Base-by-base conservation (phyloP, 2,797 vertebrate genomes). In the Scolopax rusticola region DNA sequence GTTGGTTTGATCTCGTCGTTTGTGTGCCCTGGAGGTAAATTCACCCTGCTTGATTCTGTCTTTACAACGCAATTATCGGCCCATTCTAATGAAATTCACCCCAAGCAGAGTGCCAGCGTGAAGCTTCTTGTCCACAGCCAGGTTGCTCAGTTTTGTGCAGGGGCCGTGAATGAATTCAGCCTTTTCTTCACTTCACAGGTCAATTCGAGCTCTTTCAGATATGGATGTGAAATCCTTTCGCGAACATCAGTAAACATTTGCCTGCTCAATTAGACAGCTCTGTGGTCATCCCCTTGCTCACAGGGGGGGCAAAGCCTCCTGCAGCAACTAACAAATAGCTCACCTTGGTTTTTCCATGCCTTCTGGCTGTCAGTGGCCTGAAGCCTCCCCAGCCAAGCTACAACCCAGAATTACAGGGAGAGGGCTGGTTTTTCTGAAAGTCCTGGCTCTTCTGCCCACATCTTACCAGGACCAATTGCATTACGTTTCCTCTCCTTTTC, bases 211-310 rank as follows among this genome's bases (percentile, higher is more conserved):
- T 84, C 84, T 59, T 59, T 41, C 70, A 81, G 51, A 43, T 28
- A 60, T 4, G 65, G 25, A 60, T 36, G 77, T 18, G 74, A 92
- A 95, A 95, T 56, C 84, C 36, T 60, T 75, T 56, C 25, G 48
- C 0, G 2, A 91, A 40, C 84, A 65, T 64, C 61, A 33, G 73
- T 30, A 65, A 87, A 74, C 65, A 68, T 51, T 33, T 84, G 40
- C 61, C 77, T 82, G 84, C 84, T 68, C 90, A 89, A 90, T 89
- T 51, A 93, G 65, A 81, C 65, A 78, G 8, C 57, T 51, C 84
- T 7, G 80, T 27, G 57, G 36, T 40, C 84, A 70, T 65, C 73
- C 69, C 8, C 47, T 1, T 51, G 47, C 86, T 63, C 89, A 17
- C 1, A 25, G 73, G 12, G 51, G 51, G 77, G 68, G 48, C n/a